Evolutionary conservation across 2,888 invertebrate species (phyloP).

Genomic region (Loripinus fragilis): DNA sequence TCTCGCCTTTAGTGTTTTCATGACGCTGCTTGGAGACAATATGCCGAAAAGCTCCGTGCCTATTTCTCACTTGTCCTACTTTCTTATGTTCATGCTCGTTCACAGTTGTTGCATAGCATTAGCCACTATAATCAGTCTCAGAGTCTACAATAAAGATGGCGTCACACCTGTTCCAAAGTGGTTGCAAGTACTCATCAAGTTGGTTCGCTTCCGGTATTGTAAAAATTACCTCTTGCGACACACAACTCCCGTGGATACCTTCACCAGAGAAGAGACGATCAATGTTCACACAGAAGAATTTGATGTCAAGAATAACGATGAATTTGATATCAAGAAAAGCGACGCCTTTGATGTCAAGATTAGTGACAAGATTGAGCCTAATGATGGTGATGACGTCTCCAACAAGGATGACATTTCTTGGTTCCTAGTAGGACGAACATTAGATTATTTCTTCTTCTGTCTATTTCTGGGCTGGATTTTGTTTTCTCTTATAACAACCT

Average conservation of each 20-base stretch:
- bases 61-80: slow-evolving; percentile 26
- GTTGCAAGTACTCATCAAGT: neutral
- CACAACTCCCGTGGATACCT: neutral
- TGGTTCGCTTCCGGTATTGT: slow-evolving; percentile 17
- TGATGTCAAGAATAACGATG: neutral
- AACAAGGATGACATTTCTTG: slow-evolving; percentile 11
- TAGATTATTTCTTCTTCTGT: slow-evolving; percentile 26
- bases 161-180: slow-evolving; percentile 10
- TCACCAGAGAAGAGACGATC: neutral
- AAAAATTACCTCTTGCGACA: neutral
- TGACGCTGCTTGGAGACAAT: slow-evolving; percentile 29
- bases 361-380: neutral
- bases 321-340: neutral
- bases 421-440: slow-evolving; percentile 18
- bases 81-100: slow-evolving; percentile 34
- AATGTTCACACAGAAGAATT: neutral
- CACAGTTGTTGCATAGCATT: slow-evolving; percentile 22
- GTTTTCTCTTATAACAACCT: slow-evolving; percentile 11
- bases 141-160: slow-evolving; percentile 16
- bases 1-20: slow-evolving; percentile 29
- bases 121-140: slow-evolving; percentile 12
- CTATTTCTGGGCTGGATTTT: slow-evolving; percentile 25
- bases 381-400: neutral
- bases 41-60: slow-evolving; percentile 31
- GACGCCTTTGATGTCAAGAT: neutral